Percentiles rank a stretch among this genome's conserved stretches.
These are phyloP conservation scores for Isaurus tuberculatus DNA, from an alignment of 92 coral and sea anemone genomes.

Conservation along the genomic window DNA sequence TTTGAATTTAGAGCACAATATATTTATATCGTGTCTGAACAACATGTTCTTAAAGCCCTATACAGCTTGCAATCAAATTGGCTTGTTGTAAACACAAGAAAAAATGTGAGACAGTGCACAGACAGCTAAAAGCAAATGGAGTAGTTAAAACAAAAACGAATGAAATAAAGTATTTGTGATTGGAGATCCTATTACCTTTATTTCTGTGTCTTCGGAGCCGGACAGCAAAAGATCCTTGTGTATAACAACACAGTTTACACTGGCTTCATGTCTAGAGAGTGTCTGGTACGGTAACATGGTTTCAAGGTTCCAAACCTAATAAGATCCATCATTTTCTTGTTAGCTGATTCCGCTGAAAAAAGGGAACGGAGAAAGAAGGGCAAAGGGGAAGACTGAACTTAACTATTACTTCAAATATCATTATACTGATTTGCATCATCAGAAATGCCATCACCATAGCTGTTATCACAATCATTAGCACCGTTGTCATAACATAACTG, in stretches of 20 bases:
- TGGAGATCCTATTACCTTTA: conserved; percentile 69
- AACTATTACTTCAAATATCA: no score
- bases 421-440: no score
- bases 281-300: conserved; percentile 98
- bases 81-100: no score
- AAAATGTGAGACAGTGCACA: neutral
- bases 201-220: conserved; percentile 98
- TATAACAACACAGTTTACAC: conserved; percentile 94
- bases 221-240: conserved; percentile 92
- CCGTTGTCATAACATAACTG: no score
- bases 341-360: neutral
- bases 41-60: no score
- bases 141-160: neutral
- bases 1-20: no score
- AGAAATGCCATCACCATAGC: no score
- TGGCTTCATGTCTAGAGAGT: conserved; percentile 96
- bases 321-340: neutral
- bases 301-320: conserved; percentile 95
- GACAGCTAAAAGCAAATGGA: neutral
- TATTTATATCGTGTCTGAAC: no score
- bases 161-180: neutral
- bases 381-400: neutral
- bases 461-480: no score
- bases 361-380: neutral
- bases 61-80: no score